Evolutionary conservation across 2,888 invertebrate species (phyloP).

Genomic region (Tipula lateralis): DNA sequence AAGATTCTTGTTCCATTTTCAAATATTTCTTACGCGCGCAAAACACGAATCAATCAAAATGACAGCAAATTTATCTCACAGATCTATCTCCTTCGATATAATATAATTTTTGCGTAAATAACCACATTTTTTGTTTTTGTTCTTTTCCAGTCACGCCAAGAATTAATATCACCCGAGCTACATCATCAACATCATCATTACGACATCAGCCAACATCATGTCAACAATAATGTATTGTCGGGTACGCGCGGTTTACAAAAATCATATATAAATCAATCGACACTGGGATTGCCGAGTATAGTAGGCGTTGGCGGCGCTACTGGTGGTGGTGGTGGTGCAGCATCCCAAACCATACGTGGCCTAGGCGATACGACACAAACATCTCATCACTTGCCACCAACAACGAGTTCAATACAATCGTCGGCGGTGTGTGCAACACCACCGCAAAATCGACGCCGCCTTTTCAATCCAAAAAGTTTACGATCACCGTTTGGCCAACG

Average conservation of each 20-base stretch:
- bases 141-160: conserved; percentile 43
- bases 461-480: conserved; percentile 74
- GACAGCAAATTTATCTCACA: conserved; percentile 8
- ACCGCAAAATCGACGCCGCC: conserved; percentile 71
- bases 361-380: neutral
- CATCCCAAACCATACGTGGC: conserved; percentile 32
- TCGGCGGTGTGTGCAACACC: conserved; percentile 71
- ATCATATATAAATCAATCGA: neutral
- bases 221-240: neutral
- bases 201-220: neutral
- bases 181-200: conserved; percentile 20
- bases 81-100: neutral
- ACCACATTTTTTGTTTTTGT: conserved; percentile 27
- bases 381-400: neutral
- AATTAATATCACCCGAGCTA: conserved; percentile 47
- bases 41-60: conserved; percentile 19
- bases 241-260: neutral
- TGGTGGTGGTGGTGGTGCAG: conserved; percentile 35
- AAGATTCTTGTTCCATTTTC: conserved; percentile 2
- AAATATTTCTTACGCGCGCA: neutral
- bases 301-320: conserved; percentile 38
- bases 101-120: neutral
- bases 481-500: conserved; percentile 66
- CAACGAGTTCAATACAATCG: conserved; percentile 40
- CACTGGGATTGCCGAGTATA: conserved; percentile 42